These are phyloP conservation scores for Dromococcyx pavoninus DNA, from an alignment of 2,797 vertebrate genomes.

Conservation along the genomic window DNA sequence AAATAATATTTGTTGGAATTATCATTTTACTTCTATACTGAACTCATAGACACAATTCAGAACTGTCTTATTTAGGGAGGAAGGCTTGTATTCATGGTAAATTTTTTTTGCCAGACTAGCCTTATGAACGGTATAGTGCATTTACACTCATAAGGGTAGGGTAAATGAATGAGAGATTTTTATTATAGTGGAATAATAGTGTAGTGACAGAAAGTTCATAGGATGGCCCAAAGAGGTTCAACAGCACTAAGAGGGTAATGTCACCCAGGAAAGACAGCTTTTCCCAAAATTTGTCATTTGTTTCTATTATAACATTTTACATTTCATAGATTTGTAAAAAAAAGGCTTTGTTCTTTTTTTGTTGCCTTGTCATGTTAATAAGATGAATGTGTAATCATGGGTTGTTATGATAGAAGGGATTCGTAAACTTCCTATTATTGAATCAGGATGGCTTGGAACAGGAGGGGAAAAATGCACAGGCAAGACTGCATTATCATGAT, in stretches of 20 bases:
- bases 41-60: background rate
- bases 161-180: background rate
- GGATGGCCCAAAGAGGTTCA: background rate
- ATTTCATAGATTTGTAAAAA: background rate
- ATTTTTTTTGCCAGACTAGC: background rate
- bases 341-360: background rate
- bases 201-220: background rate
- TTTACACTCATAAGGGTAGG: background rate
- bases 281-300: background rate
- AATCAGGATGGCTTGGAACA: background rate
- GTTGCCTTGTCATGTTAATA: background rate
- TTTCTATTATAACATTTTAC: background rate
- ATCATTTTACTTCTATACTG: background rate
- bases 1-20: background rate
- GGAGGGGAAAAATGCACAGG: background rate
- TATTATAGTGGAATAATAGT: background rate
- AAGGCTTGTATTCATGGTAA: background rate
- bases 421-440: background rate
- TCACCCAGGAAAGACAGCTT: background rate
- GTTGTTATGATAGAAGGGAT: background rate
- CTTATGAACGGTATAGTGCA: background rate
- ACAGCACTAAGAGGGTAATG: background rate
- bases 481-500: background rate
- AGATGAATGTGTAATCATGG: background rate
- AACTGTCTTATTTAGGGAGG: background rate